These are phyloP conservation scores for Leptestheria dahalacensis DNA, from an alignment of 1,140 invertebrate genomes.

Conservation along the genomic window DNA sequence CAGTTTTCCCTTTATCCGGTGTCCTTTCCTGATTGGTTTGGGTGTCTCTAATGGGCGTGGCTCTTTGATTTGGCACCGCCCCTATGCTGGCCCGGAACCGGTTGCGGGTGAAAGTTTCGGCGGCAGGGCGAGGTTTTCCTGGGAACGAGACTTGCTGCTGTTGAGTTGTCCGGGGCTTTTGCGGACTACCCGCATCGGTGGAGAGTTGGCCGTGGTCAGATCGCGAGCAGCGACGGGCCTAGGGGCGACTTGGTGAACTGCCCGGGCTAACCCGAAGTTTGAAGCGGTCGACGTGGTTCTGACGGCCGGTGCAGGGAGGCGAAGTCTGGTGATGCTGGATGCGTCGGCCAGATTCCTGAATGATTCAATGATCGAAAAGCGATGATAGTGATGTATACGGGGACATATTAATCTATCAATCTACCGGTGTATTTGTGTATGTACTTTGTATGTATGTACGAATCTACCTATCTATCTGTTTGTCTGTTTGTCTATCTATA, in stretches of 20 bases:
- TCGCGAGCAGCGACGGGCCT: background rate
- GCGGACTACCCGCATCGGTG: background rate
- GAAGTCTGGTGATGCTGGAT: background rate
- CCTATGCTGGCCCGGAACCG: conserved; percentile 3
- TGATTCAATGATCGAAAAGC: too few relatives aligned
- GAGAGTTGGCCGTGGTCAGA: background rate
- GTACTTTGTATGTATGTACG: too few relatives aligned
- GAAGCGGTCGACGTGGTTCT: background rate
- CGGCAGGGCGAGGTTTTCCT: conserved; percentile 1
- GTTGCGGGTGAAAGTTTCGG: conserved; percentile 2
- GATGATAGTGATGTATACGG: too few relatives aligned
- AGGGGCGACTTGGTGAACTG: background rate
- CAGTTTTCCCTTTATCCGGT: background rate
- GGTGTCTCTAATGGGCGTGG: background rate
- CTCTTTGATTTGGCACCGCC: background rate
- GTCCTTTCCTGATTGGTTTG: background rate
- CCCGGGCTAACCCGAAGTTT: background rate
- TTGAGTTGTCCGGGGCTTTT: background rate
- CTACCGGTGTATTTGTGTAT: too few relatives aligned
- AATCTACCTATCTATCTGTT: too few relatives aligned
- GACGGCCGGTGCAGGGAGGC: too few relatives aligned
- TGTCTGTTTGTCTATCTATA: too few relatives aligned
- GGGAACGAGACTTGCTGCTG: conserved; percentile 1
- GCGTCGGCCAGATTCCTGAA: background rate
- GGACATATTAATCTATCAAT: too few relatives aligned